Percentiles rank a stretch among this genome's conserved stretches.
phyloP scores from a whole-genome alignment of 2,113 vertebrate genomes.

The Micronisus gabar region DNA sequence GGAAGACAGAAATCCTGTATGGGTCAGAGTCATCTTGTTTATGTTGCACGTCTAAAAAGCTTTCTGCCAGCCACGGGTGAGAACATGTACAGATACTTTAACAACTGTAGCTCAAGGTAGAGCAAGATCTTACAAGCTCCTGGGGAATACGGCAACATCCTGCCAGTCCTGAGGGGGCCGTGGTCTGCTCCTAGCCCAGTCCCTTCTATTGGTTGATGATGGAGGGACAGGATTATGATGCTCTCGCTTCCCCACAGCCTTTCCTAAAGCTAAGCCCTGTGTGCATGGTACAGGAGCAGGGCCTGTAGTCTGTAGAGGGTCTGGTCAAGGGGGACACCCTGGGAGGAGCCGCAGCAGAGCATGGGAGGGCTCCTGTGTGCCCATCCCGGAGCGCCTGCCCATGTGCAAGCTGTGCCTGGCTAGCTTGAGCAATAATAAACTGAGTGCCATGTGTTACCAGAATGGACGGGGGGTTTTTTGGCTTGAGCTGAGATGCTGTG shows the following conservation, averaged over 20 bases:
- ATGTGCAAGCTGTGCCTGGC: not conserved
- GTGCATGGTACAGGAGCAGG: fast-evolving
- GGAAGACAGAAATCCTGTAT: not conserved
- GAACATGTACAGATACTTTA: not conserved
- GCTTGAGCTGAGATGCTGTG: not conserved
- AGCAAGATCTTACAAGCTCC: not conserved
- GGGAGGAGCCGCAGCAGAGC: not conserved
- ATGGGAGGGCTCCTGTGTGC: not conserved
- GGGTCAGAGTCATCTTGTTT: not conserved
- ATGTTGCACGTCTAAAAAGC: not conserved
- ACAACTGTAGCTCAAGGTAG: not conserved
- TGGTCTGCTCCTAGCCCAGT: not conserved
- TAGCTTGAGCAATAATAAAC: not conserved
- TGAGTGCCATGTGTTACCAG: not conserved
- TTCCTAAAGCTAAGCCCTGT: not conserved
- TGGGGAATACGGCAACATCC: not conserved
- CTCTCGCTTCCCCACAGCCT: not conserved
- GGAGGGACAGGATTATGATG: not conserved
- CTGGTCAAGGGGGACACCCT: not conserved
- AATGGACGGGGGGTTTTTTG: not conserved
- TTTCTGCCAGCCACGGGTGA: not conserved
- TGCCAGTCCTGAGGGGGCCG: not conserved
- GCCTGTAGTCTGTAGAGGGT: fast-evolving
- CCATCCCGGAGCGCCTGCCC: not conserved
- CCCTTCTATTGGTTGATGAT: not conserved